phyloP scores from a whole-genome alignment of 2,888 invertebrate species.

The Seira sanloemensis region DNA sequence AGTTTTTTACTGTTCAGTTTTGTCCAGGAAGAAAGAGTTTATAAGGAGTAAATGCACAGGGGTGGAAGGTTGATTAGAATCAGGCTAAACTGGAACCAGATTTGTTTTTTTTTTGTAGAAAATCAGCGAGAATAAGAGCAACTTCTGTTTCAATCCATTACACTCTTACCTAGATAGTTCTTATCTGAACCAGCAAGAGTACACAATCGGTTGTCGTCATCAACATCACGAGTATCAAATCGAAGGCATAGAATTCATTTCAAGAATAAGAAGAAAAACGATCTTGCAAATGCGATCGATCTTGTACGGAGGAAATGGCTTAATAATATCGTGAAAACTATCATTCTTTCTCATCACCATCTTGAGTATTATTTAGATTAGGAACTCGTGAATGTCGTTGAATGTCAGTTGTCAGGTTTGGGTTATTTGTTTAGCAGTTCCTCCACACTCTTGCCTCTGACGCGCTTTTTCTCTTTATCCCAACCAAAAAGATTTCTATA shows the following conservation, averaged over 20 bases:
- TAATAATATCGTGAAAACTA: constrained; percentile 27
- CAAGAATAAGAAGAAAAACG: constrained; percentile 9
- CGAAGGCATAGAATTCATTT: not conserved
- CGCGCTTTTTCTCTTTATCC: constrained; percentile 2
- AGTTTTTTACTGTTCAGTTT: not conserved
- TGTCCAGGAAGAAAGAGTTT: constrained; percentile 33
- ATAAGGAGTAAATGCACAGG: constrained; percentile 33
- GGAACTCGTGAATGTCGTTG: constrained; percentile 59
- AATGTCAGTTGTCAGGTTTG: constrained; percentile 64
- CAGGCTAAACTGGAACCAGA: constrained; percentile 10
- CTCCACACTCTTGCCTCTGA: not conserved
- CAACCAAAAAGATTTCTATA: too few relatives aligned
- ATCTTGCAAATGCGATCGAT: constrained; percentile 43
- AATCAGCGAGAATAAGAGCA: not conserved
- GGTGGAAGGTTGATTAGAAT: constrained; percentile 31
- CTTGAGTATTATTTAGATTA: constrained; percentile 44
- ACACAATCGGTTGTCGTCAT: not conserved
- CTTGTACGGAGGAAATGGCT: constrained; percentile 47
- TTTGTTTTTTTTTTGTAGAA: not conserved
- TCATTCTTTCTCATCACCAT: constrained; percentile 21
- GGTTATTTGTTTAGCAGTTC: constrained; percentile 62
- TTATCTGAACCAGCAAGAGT: not conserved
- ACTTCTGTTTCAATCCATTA: not conserved
- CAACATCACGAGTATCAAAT: not conserved
- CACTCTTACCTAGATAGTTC: too few relatives aligned